Evolutionary conservation across 2,113 vertebrate species (phyloP).

Genomic region (Sisor rabdophorus): DNA sequence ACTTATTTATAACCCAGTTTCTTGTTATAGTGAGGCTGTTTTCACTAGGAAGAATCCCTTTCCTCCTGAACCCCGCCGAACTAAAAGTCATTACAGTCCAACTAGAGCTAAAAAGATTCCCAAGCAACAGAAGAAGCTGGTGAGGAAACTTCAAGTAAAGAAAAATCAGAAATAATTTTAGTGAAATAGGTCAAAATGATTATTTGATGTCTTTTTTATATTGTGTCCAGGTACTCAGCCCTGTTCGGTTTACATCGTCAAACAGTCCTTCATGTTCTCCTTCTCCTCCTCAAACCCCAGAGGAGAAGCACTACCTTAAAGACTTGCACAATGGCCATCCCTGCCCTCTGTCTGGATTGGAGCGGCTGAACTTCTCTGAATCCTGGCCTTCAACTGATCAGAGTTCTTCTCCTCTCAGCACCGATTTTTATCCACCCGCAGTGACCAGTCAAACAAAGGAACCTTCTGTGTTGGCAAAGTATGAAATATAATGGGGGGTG

Average conservation of each 20-base stretch:
- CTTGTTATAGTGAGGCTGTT: conserved; percentile 57
- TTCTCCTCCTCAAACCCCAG: conserved; percentile 31
- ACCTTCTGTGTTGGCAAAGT: conserved; percentile 77
- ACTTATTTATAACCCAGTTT: not conserved
- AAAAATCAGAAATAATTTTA: not conserved
- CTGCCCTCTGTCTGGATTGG: conserved; percentile 35
- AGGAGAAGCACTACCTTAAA: conserved; percentile 32
- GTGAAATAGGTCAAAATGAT: not conserved
- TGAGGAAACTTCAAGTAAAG: conserved; percentile 35
- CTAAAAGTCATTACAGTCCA: conserved; percentile 58
- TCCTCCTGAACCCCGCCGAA: conserved; percentile 43
- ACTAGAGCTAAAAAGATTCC: conserved; percentile 52
- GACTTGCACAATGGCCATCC: conserved; percentile 20
- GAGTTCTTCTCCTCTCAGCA: conserved; percentile 49
- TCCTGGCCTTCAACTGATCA: conserved; percentile 71
- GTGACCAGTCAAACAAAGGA: conserved; percentile 37
- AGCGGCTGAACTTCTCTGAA: conserved; percentile 61
- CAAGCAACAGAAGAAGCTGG: conserved; percentile 60
- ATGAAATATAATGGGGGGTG: conserved; percentile 20
- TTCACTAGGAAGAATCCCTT: conserved; percentile 65
- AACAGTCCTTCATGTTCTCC: conserved; percentile 35
- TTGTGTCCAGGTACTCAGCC: conserved; percentile 61
- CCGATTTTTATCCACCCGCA: conserved; percentile 21
- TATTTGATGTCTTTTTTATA: conserved; percentile 1
- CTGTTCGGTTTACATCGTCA: conserved; percentile 46